Percentiles rank a stretch among this genome's conserved stretches.
phyloP scores from a whole-genome alignment of 2,888 invertebrate species.

The Phyllotreta striolata region DNA sequence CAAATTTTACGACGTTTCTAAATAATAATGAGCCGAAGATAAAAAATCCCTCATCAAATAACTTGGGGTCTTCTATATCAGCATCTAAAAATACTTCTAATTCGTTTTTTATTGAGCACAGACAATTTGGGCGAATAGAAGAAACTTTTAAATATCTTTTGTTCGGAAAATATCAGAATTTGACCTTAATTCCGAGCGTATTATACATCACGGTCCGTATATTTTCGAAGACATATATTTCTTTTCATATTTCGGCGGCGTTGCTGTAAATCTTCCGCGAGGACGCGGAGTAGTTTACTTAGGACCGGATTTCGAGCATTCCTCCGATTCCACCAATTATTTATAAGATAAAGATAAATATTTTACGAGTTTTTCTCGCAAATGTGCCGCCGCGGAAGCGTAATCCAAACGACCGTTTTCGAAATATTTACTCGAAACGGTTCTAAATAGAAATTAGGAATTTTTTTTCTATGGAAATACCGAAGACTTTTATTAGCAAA shows the following conservation, averaged over 20 bases:
- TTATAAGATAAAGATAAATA: slow-evolving; percentile 14
- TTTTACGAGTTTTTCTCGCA: slow-evolving; percentile 13
- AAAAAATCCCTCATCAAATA: no score
- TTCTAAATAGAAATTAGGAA: no score
- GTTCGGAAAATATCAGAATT: slow-evolving; percentile 21
- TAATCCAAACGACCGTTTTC: no score
- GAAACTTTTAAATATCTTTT: slow-evolving; percentile 21
- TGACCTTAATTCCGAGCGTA: slow-evolving; percentile 20
- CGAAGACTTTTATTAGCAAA: slow-evolving; percentile 1
- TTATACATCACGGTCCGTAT: slow-evolving; percentile 20
- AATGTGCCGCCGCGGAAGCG: not conserved
- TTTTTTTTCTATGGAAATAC: no score
- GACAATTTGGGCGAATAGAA: slow-evolving; percentile 19
- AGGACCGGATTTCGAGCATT: slow-evolving; percentile 6
- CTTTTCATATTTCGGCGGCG: slow-evolving; percentile 13
- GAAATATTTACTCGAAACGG: no score
- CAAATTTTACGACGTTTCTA: no score
- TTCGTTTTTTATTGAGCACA: slow-evolving; percentile 9
- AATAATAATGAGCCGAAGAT: no score
- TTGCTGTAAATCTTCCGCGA: slow-evolving; percentile 2
- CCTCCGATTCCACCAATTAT: slow-evolving; percentile 11
- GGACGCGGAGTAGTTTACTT: slow-evolving; percentile 10
- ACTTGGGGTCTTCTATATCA: no score
- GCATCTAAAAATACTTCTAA: no score
- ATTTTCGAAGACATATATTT: slow-evolving; percentile 18